Evolutionary conservation across 2,113 vertebrate genomes (phyloP).

Genomic region (Hypanus sabinus): DNA sequence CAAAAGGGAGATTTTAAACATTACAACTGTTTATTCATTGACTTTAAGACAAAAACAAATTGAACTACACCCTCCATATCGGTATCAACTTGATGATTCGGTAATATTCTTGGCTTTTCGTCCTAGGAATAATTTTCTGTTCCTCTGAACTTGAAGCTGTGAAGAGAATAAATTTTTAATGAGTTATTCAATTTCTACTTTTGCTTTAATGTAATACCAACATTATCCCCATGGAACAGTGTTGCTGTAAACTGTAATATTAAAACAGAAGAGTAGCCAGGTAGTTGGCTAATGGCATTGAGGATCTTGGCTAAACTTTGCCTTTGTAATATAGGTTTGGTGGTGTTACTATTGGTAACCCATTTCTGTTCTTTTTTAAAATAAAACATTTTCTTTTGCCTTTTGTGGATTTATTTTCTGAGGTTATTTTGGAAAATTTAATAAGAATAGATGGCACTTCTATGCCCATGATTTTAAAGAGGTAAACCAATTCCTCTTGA

Average conservation of each 20-base stretch:
- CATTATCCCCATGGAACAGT: conserved; percentile 3
- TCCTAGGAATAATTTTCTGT: conserved; percentile 47
- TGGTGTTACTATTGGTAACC: neutral
- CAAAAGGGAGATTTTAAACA: neutral
- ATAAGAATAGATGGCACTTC: too few relatives aligned
- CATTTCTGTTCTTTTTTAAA: conserved; percentile 12
- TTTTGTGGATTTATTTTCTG: neutral
- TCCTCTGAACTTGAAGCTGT: conserved; percentile 61
- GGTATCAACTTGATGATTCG: conserved; percentile 36
- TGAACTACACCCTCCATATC: neutral
- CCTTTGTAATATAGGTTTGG: neutral
- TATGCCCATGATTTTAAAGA: too few relatives aligned
- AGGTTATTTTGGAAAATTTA: neutral
- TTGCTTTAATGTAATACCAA: conserved; percentile 23
- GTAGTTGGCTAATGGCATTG: neutral
- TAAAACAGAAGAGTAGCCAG: neutral
- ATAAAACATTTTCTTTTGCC: neutral
- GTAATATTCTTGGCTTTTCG: conserved; percentile 41
- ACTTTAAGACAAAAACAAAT: conserved; percentile 24
- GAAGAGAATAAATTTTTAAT: conserved; percentile 39
- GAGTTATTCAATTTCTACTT: conserved; percentile 13
- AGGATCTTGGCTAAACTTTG: neutral
- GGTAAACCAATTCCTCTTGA: too few relatives aligned
- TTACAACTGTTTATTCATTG: neutral
- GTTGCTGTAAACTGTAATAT: neutral